phyloP scores from a whole-genome alignment of 1,140 invertebrate species.

The Cydia splendana region DNA sequence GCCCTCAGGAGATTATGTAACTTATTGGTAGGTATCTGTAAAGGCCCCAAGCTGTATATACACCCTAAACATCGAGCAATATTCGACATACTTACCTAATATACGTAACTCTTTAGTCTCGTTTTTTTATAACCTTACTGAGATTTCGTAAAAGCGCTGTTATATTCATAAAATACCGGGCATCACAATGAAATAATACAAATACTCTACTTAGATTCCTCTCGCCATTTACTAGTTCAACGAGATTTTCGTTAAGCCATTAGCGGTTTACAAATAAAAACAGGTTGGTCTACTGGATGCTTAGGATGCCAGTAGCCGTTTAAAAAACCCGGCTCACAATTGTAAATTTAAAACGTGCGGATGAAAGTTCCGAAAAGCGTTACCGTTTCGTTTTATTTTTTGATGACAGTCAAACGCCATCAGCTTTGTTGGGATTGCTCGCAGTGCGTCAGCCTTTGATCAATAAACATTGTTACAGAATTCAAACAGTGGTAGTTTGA shows the following conservation, averaged over 20 bases:
- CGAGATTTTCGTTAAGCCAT: background rate
- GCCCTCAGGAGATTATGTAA: too few relatives aligned
- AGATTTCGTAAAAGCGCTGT: too few relatives aligned
- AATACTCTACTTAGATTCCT: background rate
- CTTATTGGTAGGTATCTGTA: too few relatives aligned
- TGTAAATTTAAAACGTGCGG: constrained; percentile 18
- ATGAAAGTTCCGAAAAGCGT: constrained; percentile 11
- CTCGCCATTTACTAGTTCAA: background rate
- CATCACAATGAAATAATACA: background rate
- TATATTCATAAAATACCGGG: too few relatives aligned
- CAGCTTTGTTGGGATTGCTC: constrained; percentile 22
- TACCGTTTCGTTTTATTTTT: constrained; percentile 20
- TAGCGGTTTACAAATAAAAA: constrained; percentile 1
- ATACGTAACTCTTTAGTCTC: too few relatives aligned
- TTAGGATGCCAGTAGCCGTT: constrained; percentile 5
- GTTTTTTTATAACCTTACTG: too few relatives aligned
- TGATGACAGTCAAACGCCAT: constrained; percentile 18
- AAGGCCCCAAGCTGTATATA: too few relatives aligned
- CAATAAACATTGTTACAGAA: constrained; percentile 11
- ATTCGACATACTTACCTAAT: too few relatives aligned
- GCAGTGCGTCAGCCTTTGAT: constrained; percentile 1
- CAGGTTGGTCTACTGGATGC: background rate
- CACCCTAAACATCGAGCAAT: too few relatives aligned
- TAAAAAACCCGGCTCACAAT: constrained; percentile 8
- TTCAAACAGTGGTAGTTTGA: background rate